phyloP scores from a whole-genome alignment of 2,888 invertebrate species.

The Acanthosepion pharaonis region DNA sequence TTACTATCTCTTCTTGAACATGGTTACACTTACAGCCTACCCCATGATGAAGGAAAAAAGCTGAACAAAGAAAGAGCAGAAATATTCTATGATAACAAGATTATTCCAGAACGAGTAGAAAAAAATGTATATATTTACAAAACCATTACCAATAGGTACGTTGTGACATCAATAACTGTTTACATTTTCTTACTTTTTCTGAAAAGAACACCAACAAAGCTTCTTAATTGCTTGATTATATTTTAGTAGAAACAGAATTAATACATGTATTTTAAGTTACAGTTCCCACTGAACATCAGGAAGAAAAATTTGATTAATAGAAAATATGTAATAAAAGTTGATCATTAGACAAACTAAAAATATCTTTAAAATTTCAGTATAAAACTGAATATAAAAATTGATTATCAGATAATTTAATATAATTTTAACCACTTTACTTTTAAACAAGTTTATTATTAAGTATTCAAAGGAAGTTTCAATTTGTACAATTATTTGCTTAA shows the following conservation, averaged over 20 bases:
- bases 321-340: no score
- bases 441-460: no score
- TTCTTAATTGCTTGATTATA: not conserved
- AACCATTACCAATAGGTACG: conserved; percentile 37
- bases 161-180: not conserved
- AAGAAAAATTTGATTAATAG: not conserved
- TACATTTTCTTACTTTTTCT: not conserved
- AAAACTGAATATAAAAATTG: no score
- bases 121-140: conserved; percentile 47
- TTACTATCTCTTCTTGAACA: conserved; percentile 41
- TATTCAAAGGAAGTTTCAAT: no score
- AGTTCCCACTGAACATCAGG: not conserved
- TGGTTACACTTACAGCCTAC: conserved; percentile 33
- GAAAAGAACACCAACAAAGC: not conserved
- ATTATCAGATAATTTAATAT: no score
- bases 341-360: no score
- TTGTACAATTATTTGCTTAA: no score
- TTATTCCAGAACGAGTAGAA: conserved; percentile 43
- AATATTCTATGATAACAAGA: conserved; percentile 40
- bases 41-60: conserved; percentile 35
- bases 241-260: not conserved
- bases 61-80: conserved; percentile 41
- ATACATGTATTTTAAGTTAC: not conserved
- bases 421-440: no score
- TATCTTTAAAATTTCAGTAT: no score